These are phyloP conservation scores for Threskiornis aethiopicus DNA, from an alignment of 2,797 vertebrate species.

Conservation along the genomic window DNA sequence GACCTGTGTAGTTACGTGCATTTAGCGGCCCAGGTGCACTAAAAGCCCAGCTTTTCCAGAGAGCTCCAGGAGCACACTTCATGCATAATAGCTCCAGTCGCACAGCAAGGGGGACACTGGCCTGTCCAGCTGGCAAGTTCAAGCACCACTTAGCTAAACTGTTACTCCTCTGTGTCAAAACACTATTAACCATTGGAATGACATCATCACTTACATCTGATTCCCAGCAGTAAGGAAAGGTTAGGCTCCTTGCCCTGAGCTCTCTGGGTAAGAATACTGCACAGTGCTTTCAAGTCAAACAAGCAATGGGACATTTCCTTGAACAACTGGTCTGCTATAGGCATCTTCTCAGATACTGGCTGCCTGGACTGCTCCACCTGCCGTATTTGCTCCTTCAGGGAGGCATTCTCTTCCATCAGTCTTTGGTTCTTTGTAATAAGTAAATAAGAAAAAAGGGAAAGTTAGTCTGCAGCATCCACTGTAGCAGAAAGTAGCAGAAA, in stretches of 20 bases:
- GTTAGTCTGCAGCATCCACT: not conserved
- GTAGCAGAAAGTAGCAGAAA: not conserved
- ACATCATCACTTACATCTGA: conserved; percentile 85
- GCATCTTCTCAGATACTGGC: conserved; percentile 75
- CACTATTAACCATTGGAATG: not conserved
- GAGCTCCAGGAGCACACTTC: not conserved
- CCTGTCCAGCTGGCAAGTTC: not conserved
- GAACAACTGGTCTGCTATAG: conserved; percentile 82
- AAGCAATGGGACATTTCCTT: conserved; percentile 94
- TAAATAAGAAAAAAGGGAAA: not conserved
- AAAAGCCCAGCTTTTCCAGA: not conserved
- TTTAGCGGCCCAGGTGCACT: not conserved
- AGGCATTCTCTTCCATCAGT: conserved; percentile 73
- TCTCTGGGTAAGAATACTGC: conserved; percentile 90
- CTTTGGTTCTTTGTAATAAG: conserved; percentile 77
- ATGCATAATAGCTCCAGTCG: not conserved
- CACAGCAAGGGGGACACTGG: not conserved
- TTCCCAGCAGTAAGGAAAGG: conserved; percentile 91
- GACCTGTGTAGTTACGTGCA: not conserved
- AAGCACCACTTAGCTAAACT: not conserved
- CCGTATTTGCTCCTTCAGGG: conserved; percentile 56
- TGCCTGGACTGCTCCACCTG: conserved; percentile 65
- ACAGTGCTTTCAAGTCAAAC: conserved; percentile 91
- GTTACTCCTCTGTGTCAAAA: not conserved
- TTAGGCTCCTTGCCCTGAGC: conserved; percentile 95